These are phyloP conservation scores for Antigone vipio DNA, from an alignment of 2,113 vertebrate species.

Conservation along the genomic window DNA sequence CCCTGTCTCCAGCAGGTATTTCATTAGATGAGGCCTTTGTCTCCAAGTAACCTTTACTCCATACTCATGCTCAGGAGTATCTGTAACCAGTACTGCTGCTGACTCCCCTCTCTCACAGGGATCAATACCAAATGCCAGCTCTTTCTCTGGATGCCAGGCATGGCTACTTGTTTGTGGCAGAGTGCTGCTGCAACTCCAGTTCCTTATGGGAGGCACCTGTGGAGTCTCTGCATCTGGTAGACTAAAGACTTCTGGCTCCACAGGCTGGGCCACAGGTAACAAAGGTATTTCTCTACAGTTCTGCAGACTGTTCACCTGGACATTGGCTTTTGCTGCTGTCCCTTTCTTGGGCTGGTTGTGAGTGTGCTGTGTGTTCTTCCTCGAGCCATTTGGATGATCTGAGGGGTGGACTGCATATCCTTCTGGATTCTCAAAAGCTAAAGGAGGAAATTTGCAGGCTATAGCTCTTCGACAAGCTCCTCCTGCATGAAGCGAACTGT, in stretches of 20 bases:
- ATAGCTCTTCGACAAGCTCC: slow-evolving; percentile 54
- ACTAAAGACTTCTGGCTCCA: background rate
- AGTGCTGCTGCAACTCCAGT: background rate
- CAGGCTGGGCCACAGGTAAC: background rate
- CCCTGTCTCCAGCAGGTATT: slow-evolving; percentile 73
- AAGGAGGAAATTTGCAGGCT: slow-evolving; percentile 75
- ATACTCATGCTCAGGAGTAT: slow-evolving; percentile 88
- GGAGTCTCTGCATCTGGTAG: slow-evolving; percentile 68
- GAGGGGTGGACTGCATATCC: background rate
- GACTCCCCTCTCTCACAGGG: background rate
- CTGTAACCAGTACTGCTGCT: slow-evolving; percentile 74
- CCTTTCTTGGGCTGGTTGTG: background rate
- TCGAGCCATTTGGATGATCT: fast-evolving
- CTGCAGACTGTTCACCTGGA: background rate
- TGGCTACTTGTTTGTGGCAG: background rate
- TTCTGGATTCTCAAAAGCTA: slow-evolving; percentile 72
- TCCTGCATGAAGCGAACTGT: background rate
- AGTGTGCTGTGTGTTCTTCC: background rate
- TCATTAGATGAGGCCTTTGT: slow-evolving; percentile 74
- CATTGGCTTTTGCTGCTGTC: background rate
- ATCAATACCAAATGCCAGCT: background rate
- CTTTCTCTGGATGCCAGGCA: background rate
- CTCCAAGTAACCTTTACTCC: slow-evolving; percentile 89
- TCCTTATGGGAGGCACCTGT: background rate
- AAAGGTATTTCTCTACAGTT: background rate